phyloP scores from a whole-genome alignment of 2,113 vertebrate genomes.

The Sylvietta virens region DNA sequence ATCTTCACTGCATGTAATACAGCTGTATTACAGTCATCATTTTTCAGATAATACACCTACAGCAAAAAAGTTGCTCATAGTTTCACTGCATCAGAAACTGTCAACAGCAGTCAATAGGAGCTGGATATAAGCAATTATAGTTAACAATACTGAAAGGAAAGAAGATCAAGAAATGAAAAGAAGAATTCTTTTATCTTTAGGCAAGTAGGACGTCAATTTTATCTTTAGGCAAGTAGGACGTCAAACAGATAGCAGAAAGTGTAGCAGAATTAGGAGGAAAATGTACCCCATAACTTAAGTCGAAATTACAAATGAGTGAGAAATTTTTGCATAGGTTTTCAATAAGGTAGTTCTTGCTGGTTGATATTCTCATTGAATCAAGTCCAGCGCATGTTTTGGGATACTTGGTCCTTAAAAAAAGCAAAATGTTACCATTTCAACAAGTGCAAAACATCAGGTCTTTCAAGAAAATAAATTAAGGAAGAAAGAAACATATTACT shows the following conservation, averaged over 20 bases:
- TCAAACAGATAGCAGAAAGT: neutral
- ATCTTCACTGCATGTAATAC: neutral
- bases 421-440: neutral
- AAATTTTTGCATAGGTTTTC: neutral
- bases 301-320: neutral
- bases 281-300: neutral
- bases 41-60: neutral
- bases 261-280: neutral
- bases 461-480: neutral
- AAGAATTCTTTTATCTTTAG: neutral
- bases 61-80: neutral
- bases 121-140: neutral
- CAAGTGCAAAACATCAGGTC: neutral
- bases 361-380: neutral
- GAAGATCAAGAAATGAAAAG: neutral
- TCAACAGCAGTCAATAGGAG: neutral
- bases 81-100: neutral
- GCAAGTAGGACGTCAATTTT: neutral
- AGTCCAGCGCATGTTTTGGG: neutral
- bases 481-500: neutral
- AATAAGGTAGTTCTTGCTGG: neutral
- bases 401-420: neutral
- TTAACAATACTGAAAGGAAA: neutral
- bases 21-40: neutral
- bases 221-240: neutral